Conservation (phyloP, 2,113 vertebrate species). For the Lota lota region DNA sequence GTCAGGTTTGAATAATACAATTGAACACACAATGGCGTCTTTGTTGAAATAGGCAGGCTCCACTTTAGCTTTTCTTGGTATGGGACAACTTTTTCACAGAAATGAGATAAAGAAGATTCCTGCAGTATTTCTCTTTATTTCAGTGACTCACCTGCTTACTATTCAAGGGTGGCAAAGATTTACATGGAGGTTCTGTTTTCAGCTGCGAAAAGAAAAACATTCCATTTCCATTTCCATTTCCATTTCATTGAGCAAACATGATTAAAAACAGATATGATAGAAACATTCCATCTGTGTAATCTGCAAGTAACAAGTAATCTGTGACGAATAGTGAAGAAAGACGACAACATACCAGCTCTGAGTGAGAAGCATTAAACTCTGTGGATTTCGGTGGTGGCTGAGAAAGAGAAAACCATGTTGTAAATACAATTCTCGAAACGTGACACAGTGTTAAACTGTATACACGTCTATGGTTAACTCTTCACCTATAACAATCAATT, state of each 20-base stretch:
- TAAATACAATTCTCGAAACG: not conserved
- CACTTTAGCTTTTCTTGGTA: not conserved
- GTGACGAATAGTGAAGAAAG: not conserved
- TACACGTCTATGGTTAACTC: too few relatives aligned
- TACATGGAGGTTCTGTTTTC: slow-evolving; percentile 54
- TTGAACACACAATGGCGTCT: not conserved
- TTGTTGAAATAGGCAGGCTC: not conserved
- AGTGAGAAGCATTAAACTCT: not conserved
- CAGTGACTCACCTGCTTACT: slow-evolving; percentile 57
- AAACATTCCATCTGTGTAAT: not conserved
- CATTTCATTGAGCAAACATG: not conserved
- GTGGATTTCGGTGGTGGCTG: slow-evolving; percentile 54
- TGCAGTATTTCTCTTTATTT: not conserved
- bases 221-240: not conserved
- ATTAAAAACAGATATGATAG: too few relatives aligned
- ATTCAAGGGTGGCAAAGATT: slow-evolving; percentile 49
- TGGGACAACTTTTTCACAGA: not conserved
- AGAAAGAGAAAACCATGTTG: not conserved
- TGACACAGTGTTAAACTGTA: too few relatives aligned
- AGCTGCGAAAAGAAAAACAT: slow-evolving; percentile 26
- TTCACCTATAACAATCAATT: too few relatives aligned
- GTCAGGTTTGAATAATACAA: not conserved
- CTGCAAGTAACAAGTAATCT: too few relatives aligned
- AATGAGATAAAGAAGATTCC: not conserved
- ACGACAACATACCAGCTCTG: slow-evolving; percentile 36